These are phyloP conservation scores for Gobio occitaniae DNA, from an alignment of 2,797 vertebrate species.

Conservation along the genomic window DNA sequence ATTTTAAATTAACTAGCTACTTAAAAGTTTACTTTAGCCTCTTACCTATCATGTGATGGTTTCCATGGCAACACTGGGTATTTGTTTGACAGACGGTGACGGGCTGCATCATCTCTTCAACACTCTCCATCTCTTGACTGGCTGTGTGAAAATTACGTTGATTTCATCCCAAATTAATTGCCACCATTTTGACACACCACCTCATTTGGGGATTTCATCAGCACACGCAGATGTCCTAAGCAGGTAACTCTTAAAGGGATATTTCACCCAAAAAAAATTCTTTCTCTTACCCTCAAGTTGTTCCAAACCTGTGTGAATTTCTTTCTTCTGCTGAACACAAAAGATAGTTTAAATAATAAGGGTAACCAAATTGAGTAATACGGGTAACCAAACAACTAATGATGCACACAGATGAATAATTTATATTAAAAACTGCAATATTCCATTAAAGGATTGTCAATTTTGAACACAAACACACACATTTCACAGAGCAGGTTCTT, in stretches of 20 bases:
- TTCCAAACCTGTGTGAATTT: no score
- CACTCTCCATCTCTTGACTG: slow-evolving; percentile 47
- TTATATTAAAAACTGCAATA: neutral
- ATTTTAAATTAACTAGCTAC: slow-evolving; percentile 62
- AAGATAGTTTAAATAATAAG: no score
- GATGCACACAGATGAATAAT: neutral
- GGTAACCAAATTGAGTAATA: no score
- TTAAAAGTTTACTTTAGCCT: slow-evolving; percentile 51
- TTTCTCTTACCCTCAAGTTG: no score
- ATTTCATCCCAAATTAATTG: slow-evolving; percentile 49
- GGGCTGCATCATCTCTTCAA: slow-evolving; percentile 47
- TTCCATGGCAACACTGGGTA: slow-evolving; percentile 66
- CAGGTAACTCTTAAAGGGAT: neutral
- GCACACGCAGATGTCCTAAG: neutral
- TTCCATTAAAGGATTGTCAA: neutral
- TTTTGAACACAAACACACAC: neutral
- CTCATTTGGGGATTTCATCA: slow-evolving; percentile 34
- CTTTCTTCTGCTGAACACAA: no score
- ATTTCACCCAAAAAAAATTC: no score
- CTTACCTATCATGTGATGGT: slow-evolving; percentile 56
- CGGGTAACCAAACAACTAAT: no score
- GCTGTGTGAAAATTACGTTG: slow-evolving; percentile 27
- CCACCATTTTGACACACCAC: slow-evolving; percentile 31
- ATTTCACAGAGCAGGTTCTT: slow-evolving; percentile 56
- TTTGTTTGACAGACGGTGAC: slow-evolving; percentile 52